Evolutionary conservation across 2,888 invertebrate species (phyloP).

Genomic region (Folsomia manolachei): DNA sequence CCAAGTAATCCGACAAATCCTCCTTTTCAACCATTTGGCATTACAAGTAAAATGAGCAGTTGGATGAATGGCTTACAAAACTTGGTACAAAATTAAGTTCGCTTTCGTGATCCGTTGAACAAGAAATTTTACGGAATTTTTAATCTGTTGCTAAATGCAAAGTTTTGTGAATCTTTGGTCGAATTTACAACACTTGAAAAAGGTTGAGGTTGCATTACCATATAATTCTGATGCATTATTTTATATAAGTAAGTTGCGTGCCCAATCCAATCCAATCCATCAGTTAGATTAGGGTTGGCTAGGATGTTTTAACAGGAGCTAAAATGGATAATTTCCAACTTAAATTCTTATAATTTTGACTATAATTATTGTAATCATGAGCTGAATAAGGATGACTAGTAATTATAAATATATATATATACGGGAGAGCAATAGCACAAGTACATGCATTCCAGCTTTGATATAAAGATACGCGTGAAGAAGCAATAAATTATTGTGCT

Average conservation of each 20-base stretch:
- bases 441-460: too few species aligned
- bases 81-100: neutral
- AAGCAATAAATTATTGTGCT: conserved; percentile 46
- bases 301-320: conserved; percentile 44
- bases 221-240: neutral
- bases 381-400: conserved; percentile 34
- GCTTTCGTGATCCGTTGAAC: neutral
- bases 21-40: neutral
- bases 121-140: neutral
- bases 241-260: neutral
- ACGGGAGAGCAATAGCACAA: conserved; percentile 30
- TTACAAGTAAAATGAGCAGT: neutral
- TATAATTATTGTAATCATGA: conserved; percentile 47
- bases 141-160: neutral
- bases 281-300: conserved; percentile 39
- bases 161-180: neutral
- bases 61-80: neutral
- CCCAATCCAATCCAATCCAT: too few species aligned
- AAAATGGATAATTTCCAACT: conserved; percentile 44
- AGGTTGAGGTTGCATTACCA: neutral
- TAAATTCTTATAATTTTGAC: conserved; percentile 47
- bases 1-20: conserved; percentile 1
- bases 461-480: conserved; percentile 44
- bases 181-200: neutral
- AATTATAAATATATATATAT: conserved; percentile 45